A percentile compares a stretch with the other conserved stretches of the same genome.
These are phyloP conservation scores for Dynastes tityus DNA, from an alignment of 2,888 invertebrate species.

Conservation along the genomic window DNA sequence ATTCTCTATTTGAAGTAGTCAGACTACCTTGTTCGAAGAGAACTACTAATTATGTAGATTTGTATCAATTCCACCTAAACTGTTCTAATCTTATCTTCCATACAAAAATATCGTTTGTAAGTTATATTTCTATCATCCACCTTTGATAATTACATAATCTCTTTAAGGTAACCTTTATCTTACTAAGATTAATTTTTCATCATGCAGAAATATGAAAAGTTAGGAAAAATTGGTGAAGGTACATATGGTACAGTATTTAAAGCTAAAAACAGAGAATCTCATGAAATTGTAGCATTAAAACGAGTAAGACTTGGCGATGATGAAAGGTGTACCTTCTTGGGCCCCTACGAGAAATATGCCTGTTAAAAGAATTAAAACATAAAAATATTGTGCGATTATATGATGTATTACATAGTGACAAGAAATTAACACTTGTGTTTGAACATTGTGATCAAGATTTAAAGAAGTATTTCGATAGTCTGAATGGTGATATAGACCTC, in stretches of 20 bases:
- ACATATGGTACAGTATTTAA: conserved; percentile 99
- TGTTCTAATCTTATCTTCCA: not conserved
- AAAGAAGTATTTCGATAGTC: conserved; percentile 99
- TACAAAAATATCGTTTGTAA: not conserved
- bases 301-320: conserved; percentile 98
- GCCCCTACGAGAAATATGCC: conserved; percentile 97
- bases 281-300: conserved; percentile 98
- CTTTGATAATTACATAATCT: not conserved
- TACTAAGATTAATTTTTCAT: not conserved
- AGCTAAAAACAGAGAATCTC: conserved; percentile 96
- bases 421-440: conserved; percentile 97
- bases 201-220: conserved; percentile 99
- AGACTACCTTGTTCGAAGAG: no score
- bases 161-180: no score
- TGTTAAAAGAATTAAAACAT: conserved; percentile 97
- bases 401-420: conserved; percentile 98
- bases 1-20: no score
- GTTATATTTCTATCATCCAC: not conserved
- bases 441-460: conserved; percentile 99
- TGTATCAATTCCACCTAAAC: no score
- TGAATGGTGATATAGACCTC: conserved; percentile 97
- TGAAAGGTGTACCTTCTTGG: conserved; percentile 99
- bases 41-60: no score
- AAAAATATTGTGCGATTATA: conserved; percentile 98
- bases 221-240: conserved; percentile 99